Evolutionary conservation across 2,888 invertebrate genomes (phyloP), one percentile per base, ranked within the genome.

Genomic region (Megastigmus dorsalis): DNA sequence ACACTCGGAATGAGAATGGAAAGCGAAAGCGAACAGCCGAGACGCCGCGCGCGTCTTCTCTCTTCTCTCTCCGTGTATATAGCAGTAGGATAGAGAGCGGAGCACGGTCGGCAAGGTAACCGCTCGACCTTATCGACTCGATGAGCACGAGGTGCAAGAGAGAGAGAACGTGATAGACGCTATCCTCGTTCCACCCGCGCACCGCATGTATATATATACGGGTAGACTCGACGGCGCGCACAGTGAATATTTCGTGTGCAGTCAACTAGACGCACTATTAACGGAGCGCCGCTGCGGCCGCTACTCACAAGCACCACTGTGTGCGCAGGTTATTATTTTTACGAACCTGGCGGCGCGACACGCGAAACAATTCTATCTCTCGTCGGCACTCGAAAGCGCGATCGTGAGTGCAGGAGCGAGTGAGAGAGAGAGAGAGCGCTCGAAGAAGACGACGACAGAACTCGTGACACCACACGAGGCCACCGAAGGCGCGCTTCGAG

Each of bases 71-170:
- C 3, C 3, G 41, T 41, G n/a, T 48, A 6, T 48, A 48, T 48
- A 57, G 62, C 62, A 68, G 15, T 33, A 10, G 52, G 52, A 63
- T n/a, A 43, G 43, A 10, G 52, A 36, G 52, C 67, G 38, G 41
- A 3, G 45, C 57, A 48, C 76, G 33, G 78, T 74, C 78, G 80
- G 78, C 78, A 81, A 79, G 18, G 77, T 45, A 74, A 79, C 50
- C 23, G 13, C 28, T 48, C 41, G 52, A 48, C 13, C 20, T 72
- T 67, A 68, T 65, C 75, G 62, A 57, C 77, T 57, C 55, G 54
- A 48, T 73, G 69, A 48, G 68, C 77, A 69, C 69, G 75, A 77
- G 50, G 79, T 73, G 75, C 62, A 68, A 79, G 79, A 45, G 78
- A 78, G 79, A 45, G 78, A 78, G 80, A 76, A 77, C 78, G 71